Evolutionary conservation across 2,797 vertebrate species (phyloP).

Genomic region (Poeciliopsis presidionis): DNA sequence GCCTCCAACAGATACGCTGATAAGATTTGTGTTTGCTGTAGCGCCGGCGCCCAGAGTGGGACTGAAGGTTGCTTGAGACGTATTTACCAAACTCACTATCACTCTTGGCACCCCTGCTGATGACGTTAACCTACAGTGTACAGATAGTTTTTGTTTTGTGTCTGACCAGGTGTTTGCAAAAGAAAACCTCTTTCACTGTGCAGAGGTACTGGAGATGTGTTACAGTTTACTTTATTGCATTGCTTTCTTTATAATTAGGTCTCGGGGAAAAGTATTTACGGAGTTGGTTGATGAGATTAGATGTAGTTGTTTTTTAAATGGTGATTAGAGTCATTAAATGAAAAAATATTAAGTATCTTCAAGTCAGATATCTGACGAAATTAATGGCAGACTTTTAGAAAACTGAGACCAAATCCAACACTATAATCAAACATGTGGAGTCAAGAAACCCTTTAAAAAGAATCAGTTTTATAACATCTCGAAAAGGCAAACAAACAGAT

Average conservation of each 20-base stretch:
- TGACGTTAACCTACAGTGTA: not conserved
- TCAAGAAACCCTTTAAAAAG: not conserved
- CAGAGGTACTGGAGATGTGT: not conserved
- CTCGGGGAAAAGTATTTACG: not conserved
- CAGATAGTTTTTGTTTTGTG: no score
- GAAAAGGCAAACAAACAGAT: not conserved
- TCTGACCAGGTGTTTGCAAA: no score
- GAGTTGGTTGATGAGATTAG: no score
- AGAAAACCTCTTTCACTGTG: no score
- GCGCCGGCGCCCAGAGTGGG: not conserved
- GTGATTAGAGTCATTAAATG: not conserved
- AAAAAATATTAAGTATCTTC: not conserved
- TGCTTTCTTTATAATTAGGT: not conserved
- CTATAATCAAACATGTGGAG: not conserved
- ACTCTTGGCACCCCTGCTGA: not conserved
- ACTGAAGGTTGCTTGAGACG: not conserved
- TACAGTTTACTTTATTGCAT: not conserved
- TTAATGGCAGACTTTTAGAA: not conserved
- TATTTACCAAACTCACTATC: not conserved
- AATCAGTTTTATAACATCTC: not conserved
- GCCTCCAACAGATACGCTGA: not conserved
- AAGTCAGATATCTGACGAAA: not conserved
- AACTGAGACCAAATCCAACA: not conserved
- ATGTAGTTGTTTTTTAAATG: not conserved
- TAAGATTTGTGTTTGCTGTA: not conserved